These are phyloP conservation scores for Chiloscyllium punctatum DNA, from an alignment of 2,797 vertebrate genomes.

Conservation along the genomic window DNA sequence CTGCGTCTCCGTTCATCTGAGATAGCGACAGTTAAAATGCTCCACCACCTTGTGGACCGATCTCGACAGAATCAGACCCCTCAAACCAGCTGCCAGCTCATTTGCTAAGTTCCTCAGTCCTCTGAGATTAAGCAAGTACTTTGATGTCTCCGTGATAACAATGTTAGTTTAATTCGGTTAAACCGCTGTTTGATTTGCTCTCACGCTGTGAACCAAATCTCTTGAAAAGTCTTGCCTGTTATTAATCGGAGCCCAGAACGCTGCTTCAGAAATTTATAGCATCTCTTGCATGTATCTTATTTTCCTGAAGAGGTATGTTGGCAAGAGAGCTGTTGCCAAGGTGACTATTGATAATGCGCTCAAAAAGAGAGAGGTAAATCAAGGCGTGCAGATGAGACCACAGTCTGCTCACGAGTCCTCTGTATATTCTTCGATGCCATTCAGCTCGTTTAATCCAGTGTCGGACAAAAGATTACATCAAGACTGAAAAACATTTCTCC, in stretches of 20 bases:
- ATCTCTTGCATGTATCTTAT: neutral
- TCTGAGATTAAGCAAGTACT: neutral
- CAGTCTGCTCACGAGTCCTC: slow-evolving; percentile 22
- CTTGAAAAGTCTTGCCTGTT: neutral
- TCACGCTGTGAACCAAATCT: neutral
- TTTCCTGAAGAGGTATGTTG: slow-evolving; percentile 27
- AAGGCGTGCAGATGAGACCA: neutral
- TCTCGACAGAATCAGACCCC: slow-evolving; percentile 8
- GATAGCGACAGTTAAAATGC: neutral
- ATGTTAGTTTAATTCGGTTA: neutral
- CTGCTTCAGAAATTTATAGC: slow-evolving; percentile 20
- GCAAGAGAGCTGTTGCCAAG: slow-evolving; percentile 33
- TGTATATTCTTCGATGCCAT: neutral
- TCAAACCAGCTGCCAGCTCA: neutral
- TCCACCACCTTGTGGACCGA: slow-evolving; percentile 10
- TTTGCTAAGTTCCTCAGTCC: neutral
- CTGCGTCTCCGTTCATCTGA: neutral
- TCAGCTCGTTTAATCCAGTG: slow-evolving; percentile 15
- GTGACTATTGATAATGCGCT: slow-evolving; percentile 10
- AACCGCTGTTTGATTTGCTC: neutral
- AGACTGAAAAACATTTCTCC: neutral
- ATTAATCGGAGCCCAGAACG: neutral
- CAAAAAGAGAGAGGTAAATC: slow-evolving; percentile 23
- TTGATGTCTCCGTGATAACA: neutral
- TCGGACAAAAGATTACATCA: neutral